phyloP scores from a whole-genome alignment of 92 coral and sea anemone genomes.

The Palythoa grandiflora region DNA sequence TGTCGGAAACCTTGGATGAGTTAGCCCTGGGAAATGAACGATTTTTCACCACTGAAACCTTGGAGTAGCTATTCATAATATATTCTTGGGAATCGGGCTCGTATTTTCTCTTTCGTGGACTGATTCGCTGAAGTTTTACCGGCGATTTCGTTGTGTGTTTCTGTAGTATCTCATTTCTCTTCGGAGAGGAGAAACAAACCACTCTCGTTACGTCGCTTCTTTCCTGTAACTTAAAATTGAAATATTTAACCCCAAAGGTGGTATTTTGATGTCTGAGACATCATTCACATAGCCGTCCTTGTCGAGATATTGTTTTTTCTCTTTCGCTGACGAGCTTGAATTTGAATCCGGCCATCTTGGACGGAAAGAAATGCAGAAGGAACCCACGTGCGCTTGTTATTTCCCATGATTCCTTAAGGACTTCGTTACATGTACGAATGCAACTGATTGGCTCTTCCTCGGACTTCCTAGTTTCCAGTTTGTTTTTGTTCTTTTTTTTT shows the following conservation, averaged over 20 bases:
- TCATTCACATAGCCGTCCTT: neutral
- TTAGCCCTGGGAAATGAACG: neutral
- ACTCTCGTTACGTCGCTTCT: slow-evolving; percentile 19
- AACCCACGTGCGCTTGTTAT: neutral
- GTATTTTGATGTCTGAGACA: slow-evolving; percentile 23
- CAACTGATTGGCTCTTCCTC: slow-evolving; percentile 1
- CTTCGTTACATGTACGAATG: neutral
- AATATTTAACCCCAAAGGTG: slow-evolving; percentile 20
- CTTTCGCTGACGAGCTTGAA: neutral
- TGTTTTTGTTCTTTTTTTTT: neutral
- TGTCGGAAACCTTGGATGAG: slow-evolving; percentile 18
- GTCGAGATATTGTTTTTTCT: slow-evolving; percentile 3
- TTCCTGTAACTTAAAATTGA: slow-evolving; percentile 10
- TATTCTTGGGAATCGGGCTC: slow-evolving; percentile 4
- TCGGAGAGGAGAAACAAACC: slow-evolving; percentile 8
- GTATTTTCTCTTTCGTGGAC: slow-evolving; percentile 23
- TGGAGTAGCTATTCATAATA: slow-evolving; percentile 13
- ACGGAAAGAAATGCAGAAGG: neutral
- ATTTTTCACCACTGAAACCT: slow-evolving; percentile 8
- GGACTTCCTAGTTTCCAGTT: neutral
- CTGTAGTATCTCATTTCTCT: slow-evolving; percentile 14
- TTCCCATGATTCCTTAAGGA: slow-evolving; percentile 5
- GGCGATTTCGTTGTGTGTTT: slow-evolving; percentile 23
- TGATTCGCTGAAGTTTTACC: slow-evolving; percentile 14
- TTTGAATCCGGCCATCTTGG: neutral